Conservation (phyloP, 2,888 invertebrate species). For the Sphaerophoria rueppellii region DNA sequence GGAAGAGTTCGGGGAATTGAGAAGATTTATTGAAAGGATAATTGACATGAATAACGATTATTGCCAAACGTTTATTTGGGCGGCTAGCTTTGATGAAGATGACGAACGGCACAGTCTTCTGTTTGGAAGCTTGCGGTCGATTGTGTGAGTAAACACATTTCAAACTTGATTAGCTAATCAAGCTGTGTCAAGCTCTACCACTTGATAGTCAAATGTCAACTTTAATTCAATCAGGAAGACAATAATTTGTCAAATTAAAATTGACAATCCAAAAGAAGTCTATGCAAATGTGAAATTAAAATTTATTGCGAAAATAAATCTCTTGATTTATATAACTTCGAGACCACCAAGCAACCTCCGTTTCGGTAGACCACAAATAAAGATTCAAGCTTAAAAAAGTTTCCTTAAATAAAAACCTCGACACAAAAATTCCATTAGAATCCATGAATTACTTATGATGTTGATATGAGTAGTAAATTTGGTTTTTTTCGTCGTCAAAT, state of each 20-base stretch:
- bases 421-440: neutral
- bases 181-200: neutral
- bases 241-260: neutral
- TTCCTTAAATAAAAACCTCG: neutral
- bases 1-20: constrained; percentile 58
- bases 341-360: neutral
- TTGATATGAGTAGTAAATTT: neutral
- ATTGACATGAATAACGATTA: constrained; percentile 70
- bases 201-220: neutral
- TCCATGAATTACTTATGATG: neutral
- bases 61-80: constrained; percentile 39
- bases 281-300: neutral
- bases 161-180: neutral
- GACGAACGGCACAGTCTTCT: neutral
- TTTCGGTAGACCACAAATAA: neutral
- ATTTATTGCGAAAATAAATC: neutral
- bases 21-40: constrained; percentile 69
- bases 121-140: constrained; percentile 38
- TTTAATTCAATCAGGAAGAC: neutral
- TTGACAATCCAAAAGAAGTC: neutral
- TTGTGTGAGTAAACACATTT: constrained; percentile 21
- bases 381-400: neutral
- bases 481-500: neutral
- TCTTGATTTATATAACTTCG: neutral
- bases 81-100: constrained; percentile 58